These are phyloP conservation scores for Gnathonemus echidnorhynchus DNA, from an alignment of 2,113 vertebrate species.

Conservation along the genomic window DNA sequence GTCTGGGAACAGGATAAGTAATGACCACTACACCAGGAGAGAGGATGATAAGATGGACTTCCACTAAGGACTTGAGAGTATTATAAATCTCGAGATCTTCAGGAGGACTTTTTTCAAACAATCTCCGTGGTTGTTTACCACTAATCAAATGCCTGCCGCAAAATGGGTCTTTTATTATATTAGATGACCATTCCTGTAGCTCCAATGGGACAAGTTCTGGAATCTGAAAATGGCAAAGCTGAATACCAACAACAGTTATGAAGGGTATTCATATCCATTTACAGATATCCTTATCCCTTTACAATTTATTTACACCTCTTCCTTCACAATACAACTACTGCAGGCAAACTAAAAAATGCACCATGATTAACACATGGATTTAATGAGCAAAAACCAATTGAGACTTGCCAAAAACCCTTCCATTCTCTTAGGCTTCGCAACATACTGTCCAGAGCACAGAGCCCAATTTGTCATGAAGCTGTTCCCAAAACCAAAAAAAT, in stretches of 20 bases:
- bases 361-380: background rate
- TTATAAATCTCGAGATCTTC: constrained; percentile 5
- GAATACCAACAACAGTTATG: background rate
- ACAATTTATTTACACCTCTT: background rate
- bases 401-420: background rate
- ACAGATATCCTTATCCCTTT: background rate
- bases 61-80: background rate
- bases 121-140: background rate
- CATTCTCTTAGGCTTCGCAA: background rate
- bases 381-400: background rate
- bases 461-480: background rate
- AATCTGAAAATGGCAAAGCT: background rate
- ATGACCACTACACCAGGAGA: background rate
- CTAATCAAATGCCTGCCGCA: background rate
- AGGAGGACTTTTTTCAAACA: background rate
- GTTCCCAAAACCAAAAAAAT: background rate
- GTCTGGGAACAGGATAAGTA: background rate
- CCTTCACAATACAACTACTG: background rate
- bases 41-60: background rate
- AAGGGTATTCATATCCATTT: background rate
- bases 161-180: background rate
- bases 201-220: background rate
- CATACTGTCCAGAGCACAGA: background rate
- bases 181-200: background rate
- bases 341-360: background rate